Base-by-base conservation (phyloP, 64 coral and sea anemone genomes). In the Stylophora pistillata region DNA sequence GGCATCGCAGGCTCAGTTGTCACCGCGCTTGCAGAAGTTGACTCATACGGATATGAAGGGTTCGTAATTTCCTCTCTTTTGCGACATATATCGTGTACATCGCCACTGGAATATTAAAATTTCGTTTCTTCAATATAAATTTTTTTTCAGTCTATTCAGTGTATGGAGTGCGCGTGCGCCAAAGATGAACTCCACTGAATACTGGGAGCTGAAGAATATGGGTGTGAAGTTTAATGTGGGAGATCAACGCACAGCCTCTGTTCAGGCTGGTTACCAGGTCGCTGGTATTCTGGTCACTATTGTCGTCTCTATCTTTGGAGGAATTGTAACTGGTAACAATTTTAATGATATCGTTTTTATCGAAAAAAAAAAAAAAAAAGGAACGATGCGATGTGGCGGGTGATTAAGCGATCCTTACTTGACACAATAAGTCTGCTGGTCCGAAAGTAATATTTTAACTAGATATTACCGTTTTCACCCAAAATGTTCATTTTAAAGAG, bases 31-130 rank as follows among this genome's bases (percentile, higher is more conserved):
- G 94, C 94, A 25, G 71, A 85, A 17, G 78, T 31, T 4, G 68
- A 92, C 31, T 83, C 66, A 53, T 95, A 95, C 53, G 90, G 94
- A 79, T 92, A 91, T 25, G 86, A 95, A 41, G 94, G 94, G 94
- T 92, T 65, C 13, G 13, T 29, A 31, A 18, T 66, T 64, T 65
- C 28, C 53, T 64, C 53, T 13, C 13, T 60, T 21, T 58, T 15
- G 4, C 10, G 7, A 5, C 37, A 47, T 3, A 47, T 47, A 4
- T 47, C 7, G 37, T 47, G 7, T 47, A 47, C 37, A 47, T 47
- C 7, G 37, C 37, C 37, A 47, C 37, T 47, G n/a, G n/a, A n/a
- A n/a, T n/a, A n/a, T n/a, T n/a, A n/a, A n/a, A n/a, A n/a, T n/a
- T n/a, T n/a, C n/a, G n/a, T n/a, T n/a, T n/a, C n/a, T n/a, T n/a